phyloP scores from a whole-genome alignment of 2,113 vertebrate genomes.

The Axis porcinus region DNA sequence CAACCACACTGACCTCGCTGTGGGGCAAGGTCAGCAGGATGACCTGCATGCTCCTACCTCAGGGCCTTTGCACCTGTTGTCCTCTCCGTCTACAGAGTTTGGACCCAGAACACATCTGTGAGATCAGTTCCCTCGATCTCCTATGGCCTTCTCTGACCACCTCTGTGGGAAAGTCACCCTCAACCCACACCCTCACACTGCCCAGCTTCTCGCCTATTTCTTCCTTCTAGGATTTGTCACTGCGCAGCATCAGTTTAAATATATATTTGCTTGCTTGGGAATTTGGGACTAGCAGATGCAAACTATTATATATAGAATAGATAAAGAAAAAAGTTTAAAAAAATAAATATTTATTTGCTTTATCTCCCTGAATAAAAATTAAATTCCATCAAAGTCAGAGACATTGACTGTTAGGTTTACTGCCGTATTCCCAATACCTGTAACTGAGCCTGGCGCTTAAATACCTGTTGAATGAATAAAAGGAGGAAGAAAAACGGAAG shows the following conservation, averaged over 20 bases:
- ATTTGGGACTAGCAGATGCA: background rate
- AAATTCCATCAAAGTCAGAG: background rate
- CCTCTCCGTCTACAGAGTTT: background rate
- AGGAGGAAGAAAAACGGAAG: background rate
- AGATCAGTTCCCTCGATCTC: background rate
- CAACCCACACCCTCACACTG: background rate
- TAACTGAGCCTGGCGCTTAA: background rate
- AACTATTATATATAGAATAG: background rate
- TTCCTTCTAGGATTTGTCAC: background rate
- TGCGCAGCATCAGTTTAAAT: background rate
- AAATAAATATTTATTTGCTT: background rate
- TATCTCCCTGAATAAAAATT: background rate
- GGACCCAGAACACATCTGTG: background rate
- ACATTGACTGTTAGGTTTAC: background rate
- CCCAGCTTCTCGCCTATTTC: background rate
- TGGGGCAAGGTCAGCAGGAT: background rate
- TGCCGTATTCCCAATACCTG: background rate
- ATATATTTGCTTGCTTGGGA: background rate
- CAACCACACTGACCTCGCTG: background rate
- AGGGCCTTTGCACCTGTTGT: background rate
- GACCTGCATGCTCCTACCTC: background rate
- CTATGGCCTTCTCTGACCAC: background rate
- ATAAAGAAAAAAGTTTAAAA: background rate
- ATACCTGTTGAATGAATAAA: background rate
- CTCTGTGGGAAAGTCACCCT: background rate